Evolutionary conservation across 2,888 invertebrate genomes (phyloP).

Genomic region (Creontiades dilutus): DNA sequence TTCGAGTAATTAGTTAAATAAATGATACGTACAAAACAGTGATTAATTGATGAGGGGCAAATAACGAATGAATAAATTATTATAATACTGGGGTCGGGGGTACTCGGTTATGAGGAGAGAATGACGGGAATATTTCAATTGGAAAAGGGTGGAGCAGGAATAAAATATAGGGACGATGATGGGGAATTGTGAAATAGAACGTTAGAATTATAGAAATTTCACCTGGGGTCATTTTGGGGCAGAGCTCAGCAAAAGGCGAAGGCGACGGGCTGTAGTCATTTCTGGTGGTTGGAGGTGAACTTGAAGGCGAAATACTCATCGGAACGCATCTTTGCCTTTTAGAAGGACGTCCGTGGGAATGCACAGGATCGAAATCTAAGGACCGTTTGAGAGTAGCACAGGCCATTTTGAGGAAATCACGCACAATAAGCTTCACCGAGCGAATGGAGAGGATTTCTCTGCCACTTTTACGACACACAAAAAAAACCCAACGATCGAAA

Average conservation of each 20-base stretch:
- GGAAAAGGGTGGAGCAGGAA: slow-evolving; percentile 15
- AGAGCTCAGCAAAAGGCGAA: slow-evolving; percentile 89
- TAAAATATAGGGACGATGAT: not conserved
- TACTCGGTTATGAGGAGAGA: not conserved
- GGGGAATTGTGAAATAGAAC: not conserved
- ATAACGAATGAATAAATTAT: slow-evolving; percentile 4
- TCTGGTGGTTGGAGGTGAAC: slow-evolving; percentile 78
- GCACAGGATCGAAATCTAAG: slow-evolving; percentile 95
- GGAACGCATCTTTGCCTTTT: slow-evolving; percentile 95
- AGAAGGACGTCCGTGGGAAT: slow-evolving; percentile 89
- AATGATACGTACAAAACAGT: not conserved
- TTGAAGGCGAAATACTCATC: slow-evolving; percentile 85
- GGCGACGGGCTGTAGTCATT: slow-evolving; percentile 79
- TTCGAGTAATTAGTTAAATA: not conserved
- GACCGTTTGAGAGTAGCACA: slow-evolving; percentile 98
- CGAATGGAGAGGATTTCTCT: not conserved
- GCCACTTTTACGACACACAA: not conserved
- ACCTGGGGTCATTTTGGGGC: slow-evolving; percentile 94
- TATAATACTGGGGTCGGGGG: not conserved
- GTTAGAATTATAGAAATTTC: slow-evolving; percentile 77
- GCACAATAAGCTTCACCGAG: slow-evolving; percentile 5
- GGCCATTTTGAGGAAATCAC: slow-evolving; percentile 85
- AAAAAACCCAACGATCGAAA: slow-evolving; percentile 18
- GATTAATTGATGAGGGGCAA: not conserved
- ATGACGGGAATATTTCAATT: not conserved